Conservation (phyloP, 2,113 vertebrate species). For the Bubo blakistoni region DNA sequence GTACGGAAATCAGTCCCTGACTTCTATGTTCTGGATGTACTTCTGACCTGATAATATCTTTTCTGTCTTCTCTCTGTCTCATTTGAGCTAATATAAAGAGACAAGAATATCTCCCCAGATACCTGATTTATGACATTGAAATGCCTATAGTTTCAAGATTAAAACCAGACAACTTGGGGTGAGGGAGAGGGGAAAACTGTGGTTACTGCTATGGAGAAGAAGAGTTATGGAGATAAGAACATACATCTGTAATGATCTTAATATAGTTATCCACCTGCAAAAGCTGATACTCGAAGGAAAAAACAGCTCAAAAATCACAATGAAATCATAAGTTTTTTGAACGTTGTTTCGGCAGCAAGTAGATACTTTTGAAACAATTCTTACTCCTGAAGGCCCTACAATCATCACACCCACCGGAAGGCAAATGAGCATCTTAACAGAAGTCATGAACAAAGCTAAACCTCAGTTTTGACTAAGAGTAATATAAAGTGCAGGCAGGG, state of each 20-base stretch:
- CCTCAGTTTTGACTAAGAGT: background rate
- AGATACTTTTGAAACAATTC: background rate
- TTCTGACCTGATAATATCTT: background rate
- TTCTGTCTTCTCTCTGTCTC: background rate
- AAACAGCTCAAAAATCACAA: background rate
- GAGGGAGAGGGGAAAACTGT: background rate
- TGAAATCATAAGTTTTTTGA: accelerated
- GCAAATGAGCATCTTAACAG: background rate
- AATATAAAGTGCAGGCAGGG: background rate
- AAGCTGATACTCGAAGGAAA: background rate
- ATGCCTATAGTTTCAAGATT: background rate
- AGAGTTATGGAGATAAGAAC: background rate
- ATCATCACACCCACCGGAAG: background rate
- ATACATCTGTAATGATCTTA: background rate
- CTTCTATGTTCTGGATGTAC: background rate
- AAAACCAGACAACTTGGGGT: background rate
- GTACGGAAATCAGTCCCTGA: background rate
- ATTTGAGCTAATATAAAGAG: background rate
- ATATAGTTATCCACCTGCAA: background rate
- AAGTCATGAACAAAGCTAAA: background rate
- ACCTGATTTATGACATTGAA: background rate
- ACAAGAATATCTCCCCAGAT: background rate
- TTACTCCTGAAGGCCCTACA: background rate
- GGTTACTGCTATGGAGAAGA: background rate
- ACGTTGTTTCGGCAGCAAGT: background rate